A percentile compares a stretch with the other conserved stretches of the same genome.
phyloP scores from a whole-genome alignment of 2,797 vertebrate genomes.

The Ceyx erithaca region DNA sequence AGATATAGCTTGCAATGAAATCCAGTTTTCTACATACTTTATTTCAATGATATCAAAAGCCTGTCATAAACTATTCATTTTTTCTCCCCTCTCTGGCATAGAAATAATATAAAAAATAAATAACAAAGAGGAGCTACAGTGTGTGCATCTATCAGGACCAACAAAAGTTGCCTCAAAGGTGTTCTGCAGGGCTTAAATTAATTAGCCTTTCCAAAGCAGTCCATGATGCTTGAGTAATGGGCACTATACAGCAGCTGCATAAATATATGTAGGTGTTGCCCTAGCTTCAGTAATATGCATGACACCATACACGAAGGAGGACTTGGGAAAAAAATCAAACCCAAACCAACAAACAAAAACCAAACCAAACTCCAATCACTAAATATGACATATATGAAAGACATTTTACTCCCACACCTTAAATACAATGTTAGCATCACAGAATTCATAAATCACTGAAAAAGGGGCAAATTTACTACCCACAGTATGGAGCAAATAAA shows the following conservation, averaged over 20 bases:
- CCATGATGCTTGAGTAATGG: conserved; percentile 22
- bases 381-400: neutral
- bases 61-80: neutral
- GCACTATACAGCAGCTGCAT: neutral
- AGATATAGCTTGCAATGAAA: conserved; percentile 14
- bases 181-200: conserved; percentile 54
- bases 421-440: neutral
- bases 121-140: conserved; percentile 2
- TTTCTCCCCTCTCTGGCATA: neutral
- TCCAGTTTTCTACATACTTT: neutral
- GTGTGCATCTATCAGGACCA: conserved; percentile 58
- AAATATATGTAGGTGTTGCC: conserved; percentile 21
- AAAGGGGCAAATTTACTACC: neutral
- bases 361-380: neutral
- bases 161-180: conserved; percentile 51
- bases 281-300: conserved; percentile 12
- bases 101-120: conserved; percentile 9
- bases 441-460: neutral
- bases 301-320: neutral
- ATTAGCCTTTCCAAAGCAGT: conserved; percentile 5
- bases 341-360: neutral
- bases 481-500: neutral
- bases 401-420: neutral
- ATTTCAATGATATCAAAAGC: neutral
- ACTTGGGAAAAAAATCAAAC: neutral